These are phyloP conservation scores for Allygus modestus DNA, from an alignment of 2,888 invertebrate species.

Conservation along the genomic window DNA sequence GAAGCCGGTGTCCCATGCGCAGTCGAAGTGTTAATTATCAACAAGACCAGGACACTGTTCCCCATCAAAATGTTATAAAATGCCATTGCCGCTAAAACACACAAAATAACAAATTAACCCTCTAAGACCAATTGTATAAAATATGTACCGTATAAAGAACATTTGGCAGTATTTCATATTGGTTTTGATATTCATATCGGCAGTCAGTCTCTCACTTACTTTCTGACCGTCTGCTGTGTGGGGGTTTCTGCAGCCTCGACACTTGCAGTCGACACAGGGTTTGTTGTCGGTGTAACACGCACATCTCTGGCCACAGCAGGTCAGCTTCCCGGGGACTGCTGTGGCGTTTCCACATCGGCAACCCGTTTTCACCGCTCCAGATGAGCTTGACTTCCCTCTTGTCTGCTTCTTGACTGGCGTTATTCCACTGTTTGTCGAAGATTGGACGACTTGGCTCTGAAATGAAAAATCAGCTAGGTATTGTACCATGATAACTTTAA, in stretches of 20 bases:
- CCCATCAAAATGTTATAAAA: too few relatives aligned
- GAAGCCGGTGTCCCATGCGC: too few relatives aligned
- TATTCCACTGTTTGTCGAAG: constrained; percentile 8
- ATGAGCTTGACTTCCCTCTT: constrained; percentile 58
- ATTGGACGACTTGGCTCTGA: background rate
- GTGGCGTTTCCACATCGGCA: constrained; percentile 96
- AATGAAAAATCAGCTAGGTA: constrained; percentile 11
- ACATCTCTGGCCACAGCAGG: constrained; percentile 96
- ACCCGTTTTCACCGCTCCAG: constrained; percentile 74
- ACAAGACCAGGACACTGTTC: too few relatives aligned
- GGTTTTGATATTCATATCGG: too few relatives aligned
- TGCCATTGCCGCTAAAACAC: too few relatives aligned
- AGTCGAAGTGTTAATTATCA: too few relatives aligned
- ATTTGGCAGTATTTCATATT: too few relatives aligned
- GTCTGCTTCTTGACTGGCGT: constrained; percentile 18
- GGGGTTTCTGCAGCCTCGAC: constrained; percentile 95
- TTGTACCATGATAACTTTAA: too few relatives aligned
- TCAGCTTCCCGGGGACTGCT: constrained; percentile 91
- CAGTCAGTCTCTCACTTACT: constrained; percentile 76
- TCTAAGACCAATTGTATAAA: too few relatives aligned
- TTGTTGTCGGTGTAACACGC: constrained; percentile 95
- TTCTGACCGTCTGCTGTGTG: constrained; percentile 88
- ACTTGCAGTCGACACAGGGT: constrained; percentile 93
- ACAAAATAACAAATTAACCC: too few relatives aligned
- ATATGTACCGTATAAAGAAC: too few relatives aligned